These are phyloP conservation scores for Marcusenius ussheri DNA, from an alignment of 2,113 vertebrate species.

Conservation along the genomic window DNA sequence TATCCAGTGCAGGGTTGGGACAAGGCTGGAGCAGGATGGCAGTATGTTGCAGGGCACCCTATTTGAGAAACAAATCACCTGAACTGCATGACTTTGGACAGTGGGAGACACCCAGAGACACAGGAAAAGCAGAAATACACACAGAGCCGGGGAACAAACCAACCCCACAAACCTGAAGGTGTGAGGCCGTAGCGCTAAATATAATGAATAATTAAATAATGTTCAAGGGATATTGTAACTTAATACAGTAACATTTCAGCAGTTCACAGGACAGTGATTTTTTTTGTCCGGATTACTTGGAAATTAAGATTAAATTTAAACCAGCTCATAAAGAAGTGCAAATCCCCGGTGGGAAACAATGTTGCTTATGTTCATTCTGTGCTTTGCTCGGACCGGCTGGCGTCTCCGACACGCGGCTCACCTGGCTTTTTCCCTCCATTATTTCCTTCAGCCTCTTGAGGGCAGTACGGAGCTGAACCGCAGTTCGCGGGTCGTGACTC, in stretches of 20 bases:
- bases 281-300: background rate
- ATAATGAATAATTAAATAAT: background rate
- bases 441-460: conserved; percentile 96
- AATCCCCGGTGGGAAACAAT: background rate
- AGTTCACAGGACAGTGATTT: background rate
- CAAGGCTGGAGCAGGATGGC: background rate
- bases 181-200: background rate
- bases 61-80: background rate
- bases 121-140: background rate
- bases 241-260: background rate
- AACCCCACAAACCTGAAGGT: background rate
- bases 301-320: background rate
- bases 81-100: background rate
- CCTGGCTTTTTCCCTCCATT: conserved; percentile 98
- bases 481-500: conserved; percentile 90
- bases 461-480: conserved; percentile 90
- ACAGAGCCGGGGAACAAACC: background rate
- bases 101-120: background rate
- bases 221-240: background rate
- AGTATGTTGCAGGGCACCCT: background rate
- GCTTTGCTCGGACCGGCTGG: background rate
- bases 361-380: background rate
- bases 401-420: conserved; percentile 37
- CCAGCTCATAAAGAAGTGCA: background rate
- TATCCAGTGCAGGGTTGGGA: background rate